Percentiles rank a stretch among this genome's conserved stretches.
These are phyloP conservation scores for Oryzias javanicus DNA, from an alignment of 2,113 vertebrate genomes.

Conservation along the genomic window DNA sequence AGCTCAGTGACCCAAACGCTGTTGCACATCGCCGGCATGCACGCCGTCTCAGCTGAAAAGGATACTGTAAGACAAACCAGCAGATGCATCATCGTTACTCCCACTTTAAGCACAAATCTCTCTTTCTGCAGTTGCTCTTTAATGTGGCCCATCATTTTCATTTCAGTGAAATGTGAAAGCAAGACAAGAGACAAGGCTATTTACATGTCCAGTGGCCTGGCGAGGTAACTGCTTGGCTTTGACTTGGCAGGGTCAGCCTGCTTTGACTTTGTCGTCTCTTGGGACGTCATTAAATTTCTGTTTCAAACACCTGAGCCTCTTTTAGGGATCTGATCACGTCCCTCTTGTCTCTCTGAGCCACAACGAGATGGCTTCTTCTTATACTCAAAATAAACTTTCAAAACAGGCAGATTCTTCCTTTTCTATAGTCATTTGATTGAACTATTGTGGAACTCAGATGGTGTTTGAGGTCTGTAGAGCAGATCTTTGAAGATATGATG, in stretches of 20 bases:
- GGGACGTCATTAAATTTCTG: constrained; percentile 73
- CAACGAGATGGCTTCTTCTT: constrained; percentile 55
- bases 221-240: constrained; percentile 55
- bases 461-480: constrained; percentile 24
- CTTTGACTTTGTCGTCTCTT: constrained; percentile 60
- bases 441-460: constrained; percentile 25
- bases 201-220: constrained; percentile 58
- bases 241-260: constrained; percentile 64
- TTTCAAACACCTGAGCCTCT: constrained; percentile 62
- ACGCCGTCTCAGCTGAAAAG: background rate
- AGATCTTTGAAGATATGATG: constrained; percentile 28
- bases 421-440: constrained; percentile 44
- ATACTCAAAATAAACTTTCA: constrained; percentile 45
- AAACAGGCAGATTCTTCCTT: constrained; percentile 49
- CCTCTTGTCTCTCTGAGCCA: constrained; percentile 39
- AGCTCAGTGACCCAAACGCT: constrained; percentile 40
- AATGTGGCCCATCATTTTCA: constrained; percentile 45
- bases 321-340: constrained; percentile 64
- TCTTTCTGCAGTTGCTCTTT: constrained; percentile 11
- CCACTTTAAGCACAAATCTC: constrained; percentile 2
- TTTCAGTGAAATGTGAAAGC: constrained; percentile 44
- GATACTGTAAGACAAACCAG: background rate
- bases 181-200: constrained; percentile 37
- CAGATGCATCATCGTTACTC: background rate
- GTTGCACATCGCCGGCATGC: constrained; percentile 27